These are phyloP conservation scores for Dasysyrphus tricinctus DNA, from an alignment of 2,888 invertebrate genomes.

Conservation along the genomic window DNA sequence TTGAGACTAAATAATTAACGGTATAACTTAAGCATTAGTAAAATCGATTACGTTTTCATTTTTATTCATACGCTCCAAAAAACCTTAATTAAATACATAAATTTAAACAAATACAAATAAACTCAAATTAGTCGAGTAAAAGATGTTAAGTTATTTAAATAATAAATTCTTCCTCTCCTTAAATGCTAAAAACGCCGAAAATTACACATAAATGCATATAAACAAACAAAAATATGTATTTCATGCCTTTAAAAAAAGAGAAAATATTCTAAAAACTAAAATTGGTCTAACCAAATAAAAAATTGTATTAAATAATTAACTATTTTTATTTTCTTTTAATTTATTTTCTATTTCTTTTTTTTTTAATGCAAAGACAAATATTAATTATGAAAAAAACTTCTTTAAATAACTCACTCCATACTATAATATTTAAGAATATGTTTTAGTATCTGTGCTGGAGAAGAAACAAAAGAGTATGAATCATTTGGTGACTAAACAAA, in stretches of 20 bases:
- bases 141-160: conserved; percentile 15
- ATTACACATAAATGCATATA: background rate
- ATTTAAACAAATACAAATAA: conserved; percentile 13
- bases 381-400: background rate
- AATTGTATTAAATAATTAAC: conserved; percentile 19
- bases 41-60: conserved; percentile 4
- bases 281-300: conserved; percentile 36
- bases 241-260: conserved; percentile 46
- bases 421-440: conserved; percentile 23
- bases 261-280: conserved; percentile 20
- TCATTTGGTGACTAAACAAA: conserved; percentile 68
- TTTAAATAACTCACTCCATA: conserved; percentile 1
- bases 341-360: conserved; percentile 43
- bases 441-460: conserved; percentile 37
- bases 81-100: conserved; percentile 27
- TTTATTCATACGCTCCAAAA: conserved; percentile 14
- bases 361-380: conserved; percentile 13
- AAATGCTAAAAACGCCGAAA: conserved; percentile 11
- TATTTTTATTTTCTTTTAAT: conserved; percentile 60
- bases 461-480: conserved; percentile 57
- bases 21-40: background rate
- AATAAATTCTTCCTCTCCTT: conserved; percentile 10
- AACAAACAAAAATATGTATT: background rate
- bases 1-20: background rate
- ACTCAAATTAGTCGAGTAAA: conserved; percentile 21